A percentile compares a stretch with the other conserved stretches of the same genome.
Conservation (phyloP, 2,888 invertebrate species). For the Drosophila setosimentum region DNA sequence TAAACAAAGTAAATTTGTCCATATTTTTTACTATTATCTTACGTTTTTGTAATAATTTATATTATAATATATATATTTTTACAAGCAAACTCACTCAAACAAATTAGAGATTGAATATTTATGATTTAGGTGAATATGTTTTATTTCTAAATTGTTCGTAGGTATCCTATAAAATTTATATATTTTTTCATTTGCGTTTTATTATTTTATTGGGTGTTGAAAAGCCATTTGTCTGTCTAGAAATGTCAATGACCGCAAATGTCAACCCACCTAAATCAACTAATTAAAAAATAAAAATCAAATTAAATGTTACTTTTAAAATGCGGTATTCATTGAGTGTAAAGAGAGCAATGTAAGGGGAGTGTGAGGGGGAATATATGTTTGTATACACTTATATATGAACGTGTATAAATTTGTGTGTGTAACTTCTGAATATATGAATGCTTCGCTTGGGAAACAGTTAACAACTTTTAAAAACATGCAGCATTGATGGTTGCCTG, state of each 20-base stretch:
- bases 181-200: not conserved
- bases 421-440: slow-evolving; percentile 52
- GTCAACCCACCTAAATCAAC: not conserved
- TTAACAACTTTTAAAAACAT: slow-evolving; percentile 58
- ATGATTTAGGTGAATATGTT: not conserved
- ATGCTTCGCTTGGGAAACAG: slow-evolving; percentile 48
- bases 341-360: not conserved
- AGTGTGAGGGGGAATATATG: not conserved
- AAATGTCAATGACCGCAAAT: slow-evolving; percentile 17
- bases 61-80: not conserved
- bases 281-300: slow-evolving; percentile 11
- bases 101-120: not conserved
- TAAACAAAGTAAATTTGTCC: not conserved
- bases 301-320: slow-evolving; percentile 11
- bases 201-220: not conserved
- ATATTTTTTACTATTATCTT: not conserved
- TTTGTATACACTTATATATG: not conserved
- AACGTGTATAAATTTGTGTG: not conserved
- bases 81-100: not conserved
- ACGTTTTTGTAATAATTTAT: not conserved
- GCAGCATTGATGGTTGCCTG: slow-evolving; percentile 53
- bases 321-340: slow-evolving; percentile 31
- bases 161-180: not conserved
- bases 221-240: not conserved
- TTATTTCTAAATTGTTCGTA: not conserved